A percentile compares a stretch with the other conserved stretches of the same genome.
These are phyloP conservation scores for Macrostomum lignano DNA, from an alignment of 1,140 invertebrate species.

Conservation along the genomic window DNA sequence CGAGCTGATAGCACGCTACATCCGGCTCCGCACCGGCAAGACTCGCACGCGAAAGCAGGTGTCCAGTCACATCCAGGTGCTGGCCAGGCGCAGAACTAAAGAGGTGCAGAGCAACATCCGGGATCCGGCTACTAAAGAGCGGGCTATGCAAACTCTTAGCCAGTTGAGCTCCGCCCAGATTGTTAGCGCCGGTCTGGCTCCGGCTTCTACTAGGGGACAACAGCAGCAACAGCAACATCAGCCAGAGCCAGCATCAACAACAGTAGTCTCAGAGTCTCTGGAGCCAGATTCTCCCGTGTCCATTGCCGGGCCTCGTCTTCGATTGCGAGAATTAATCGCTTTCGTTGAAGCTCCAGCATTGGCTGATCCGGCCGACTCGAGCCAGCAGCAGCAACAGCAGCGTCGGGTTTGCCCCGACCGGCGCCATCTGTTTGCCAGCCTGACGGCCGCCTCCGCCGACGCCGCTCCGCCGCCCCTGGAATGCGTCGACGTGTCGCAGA, in stretches of 20 bases:
- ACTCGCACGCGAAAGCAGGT: conserved; percentile 96
- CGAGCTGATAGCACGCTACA: conserved; percentile 93
- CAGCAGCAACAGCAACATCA: not conserved
- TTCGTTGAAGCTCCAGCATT: no score
- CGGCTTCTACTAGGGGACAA: conserved; percentile 1
- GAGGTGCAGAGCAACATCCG: conserved; percentile 31
- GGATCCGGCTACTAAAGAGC: conserved; percentile 1
- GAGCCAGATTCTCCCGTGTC: no score
- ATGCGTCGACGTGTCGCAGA: conserved; percentile 71
- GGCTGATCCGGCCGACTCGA: no score
- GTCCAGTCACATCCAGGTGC: conserved; percentile 92
- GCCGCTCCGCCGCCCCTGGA: not conserved
- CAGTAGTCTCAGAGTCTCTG: no score
- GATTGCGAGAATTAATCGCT: no score
- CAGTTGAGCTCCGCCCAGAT: not conserved
- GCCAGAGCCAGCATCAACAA: not conserved
- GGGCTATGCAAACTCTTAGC: not conserved
- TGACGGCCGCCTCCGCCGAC: not conserved
- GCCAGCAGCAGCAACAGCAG: no score
- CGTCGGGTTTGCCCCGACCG: no score
- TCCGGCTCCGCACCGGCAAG: conserved; percentile 90
- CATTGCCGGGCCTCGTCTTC: no score
- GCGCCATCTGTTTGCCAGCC: not conserved
- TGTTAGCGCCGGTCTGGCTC: not conserved
- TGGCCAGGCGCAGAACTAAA: conserved; percentile 75